These are phyloP conservation scores for Cryptotermes secundus DNA, from an alignment of 1,140 invertebrate species.

Conservation along the genomic window DNA sequence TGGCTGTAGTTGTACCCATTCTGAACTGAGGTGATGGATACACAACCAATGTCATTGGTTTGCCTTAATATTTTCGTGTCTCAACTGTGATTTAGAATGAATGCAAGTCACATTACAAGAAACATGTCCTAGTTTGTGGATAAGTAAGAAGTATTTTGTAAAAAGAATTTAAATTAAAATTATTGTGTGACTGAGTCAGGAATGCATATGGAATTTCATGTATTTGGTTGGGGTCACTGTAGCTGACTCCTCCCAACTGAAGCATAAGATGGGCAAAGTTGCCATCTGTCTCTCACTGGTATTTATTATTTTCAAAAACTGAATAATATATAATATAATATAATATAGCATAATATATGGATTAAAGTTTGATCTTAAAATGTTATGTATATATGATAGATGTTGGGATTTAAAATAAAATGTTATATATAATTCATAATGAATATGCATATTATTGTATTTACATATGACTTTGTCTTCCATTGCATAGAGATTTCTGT, in stretches of 20 bases:
- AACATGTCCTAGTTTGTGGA: not conserved
- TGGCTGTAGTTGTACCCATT: not conserved
- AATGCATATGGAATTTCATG: not conserved
- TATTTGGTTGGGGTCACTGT: not conserved
- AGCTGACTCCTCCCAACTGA: not conserved
- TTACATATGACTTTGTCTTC: no score
- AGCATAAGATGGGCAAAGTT: not conserved
- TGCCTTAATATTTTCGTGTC: constrained; percentile 9
- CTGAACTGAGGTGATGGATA: not conserved
- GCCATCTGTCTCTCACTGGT: not conserved
- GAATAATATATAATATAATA: not conserved
- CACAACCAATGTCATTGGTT: not conserved
- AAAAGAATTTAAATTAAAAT: not conserved
- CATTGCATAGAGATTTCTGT: no score
- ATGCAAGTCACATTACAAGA: not conserved
- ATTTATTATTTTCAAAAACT: constrained; percentile 13
- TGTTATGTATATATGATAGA: constrained; percentile 21
- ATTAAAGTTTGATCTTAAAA: not conserved
- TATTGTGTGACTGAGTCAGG: not conserved
- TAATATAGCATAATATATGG: not conserved
- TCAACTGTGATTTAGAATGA: not conserved
- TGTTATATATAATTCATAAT: constrained; percentile 13
- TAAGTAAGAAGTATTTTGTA: not conserved
- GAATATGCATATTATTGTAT: not conserved
- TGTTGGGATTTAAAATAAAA: constrained; percentile 9